Conservation (phyloP, 2,797 vertebrate genomes). For the Anguilla marmorata region DNA sequence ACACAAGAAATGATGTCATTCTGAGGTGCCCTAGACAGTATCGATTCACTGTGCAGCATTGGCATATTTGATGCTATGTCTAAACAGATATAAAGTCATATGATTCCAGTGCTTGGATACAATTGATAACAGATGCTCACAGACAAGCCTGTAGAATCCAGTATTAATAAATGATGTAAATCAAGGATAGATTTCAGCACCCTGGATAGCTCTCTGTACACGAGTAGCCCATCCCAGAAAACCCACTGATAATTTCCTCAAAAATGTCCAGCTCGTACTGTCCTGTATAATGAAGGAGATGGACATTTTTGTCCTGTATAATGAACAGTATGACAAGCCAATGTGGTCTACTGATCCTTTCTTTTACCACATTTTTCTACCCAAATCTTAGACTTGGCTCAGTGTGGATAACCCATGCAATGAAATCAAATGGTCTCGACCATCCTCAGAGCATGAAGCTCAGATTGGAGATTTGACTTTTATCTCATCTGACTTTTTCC, state of each 20-base stretch:
- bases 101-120: background rate
- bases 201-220: background rate
- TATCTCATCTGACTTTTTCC: background rate
- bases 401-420: background rate
- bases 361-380: background rate
- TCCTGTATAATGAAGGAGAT: no score
- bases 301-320: no score
- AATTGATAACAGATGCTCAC: background rate
- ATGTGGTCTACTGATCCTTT: no score
- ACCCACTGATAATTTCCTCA: background rate
- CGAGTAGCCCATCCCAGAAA: background rate
- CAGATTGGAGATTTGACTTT: background rate
- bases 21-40: background rate
- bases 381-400: background rate
- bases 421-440: background rate
- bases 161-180: background rate
- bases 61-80: background rate
- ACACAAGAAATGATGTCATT: background rate
- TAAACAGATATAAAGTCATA: background rate
- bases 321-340: no score
- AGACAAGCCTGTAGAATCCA: background rate
- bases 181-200: constrained; percentile 1
- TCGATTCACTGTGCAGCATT: background rate
- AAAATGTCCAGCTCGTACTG: background rate
- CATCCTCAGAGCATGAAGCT: background rate